These are phyloP conservation scores for Phasianus colchicus DNA, from an alignment of 2,113 vertebrate species.

Conservation along the genomic window DNA sequence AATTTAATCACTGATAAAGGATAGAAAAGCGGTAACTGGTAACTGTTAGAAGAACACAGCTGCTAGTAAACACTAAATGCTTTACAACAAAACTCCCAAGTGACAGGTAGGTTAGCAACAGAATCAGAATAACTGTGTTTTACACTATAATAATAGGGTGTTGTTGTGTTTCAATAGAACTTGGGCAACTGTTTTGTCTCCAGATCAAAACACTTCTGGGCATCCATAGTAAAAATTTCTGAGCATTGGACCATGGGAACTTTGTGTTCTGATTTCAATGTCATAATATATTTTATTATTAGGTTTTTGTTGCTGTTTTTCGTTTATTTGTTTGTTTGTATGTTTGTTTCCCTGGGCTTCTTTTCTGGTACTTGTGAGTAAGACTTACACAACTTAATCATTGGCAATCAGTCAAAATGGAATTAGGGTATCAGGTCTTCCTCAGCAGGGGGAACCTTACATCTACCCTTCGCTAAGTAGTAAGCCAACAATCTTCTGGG, in stretches of 20 bases:
- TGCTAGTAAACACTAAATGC: not conserved
- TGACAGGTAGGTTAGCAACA: not conserved
- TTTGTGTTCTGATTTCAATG: slow-evolving; percentile 1
- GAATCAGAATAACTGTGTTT: not conserved
- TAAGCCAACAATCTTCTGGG: not conserved
- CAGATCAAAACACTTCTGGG: not conserved
- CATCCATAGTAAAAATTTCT: not conserved
- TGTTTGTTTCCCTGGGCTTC: not conserved
- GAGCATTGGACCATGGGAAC: not conserved
- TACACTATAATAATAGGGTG: not conserved
- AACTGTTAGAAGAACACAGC: not conserved
- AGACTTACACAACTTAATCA: not conserved
- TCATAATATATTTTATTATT: not conserved
- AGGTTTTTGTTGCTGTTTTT: not conserved
- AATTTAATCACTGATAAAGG: not conserved
- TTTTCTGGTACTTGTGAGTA: not conserved
- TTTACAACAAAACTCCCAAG: not conserved
- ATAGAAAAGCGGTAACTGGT: not conserved
- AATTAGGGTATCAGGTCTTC: not conserved
- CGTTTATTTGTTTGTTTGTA: not conserved
- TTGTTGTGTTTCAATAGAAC: not conserved
- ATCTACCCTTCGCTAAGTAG: not conserved
- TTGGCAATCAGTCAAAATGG: not conserved
- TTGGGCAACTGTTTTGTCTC: not conserved
- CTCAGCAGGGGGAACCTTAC: not conserved